Evolutionary conservation across 2,113 vertebrate species (phyloP).

Genomic region (Atrichornis clamosus): DNA sequence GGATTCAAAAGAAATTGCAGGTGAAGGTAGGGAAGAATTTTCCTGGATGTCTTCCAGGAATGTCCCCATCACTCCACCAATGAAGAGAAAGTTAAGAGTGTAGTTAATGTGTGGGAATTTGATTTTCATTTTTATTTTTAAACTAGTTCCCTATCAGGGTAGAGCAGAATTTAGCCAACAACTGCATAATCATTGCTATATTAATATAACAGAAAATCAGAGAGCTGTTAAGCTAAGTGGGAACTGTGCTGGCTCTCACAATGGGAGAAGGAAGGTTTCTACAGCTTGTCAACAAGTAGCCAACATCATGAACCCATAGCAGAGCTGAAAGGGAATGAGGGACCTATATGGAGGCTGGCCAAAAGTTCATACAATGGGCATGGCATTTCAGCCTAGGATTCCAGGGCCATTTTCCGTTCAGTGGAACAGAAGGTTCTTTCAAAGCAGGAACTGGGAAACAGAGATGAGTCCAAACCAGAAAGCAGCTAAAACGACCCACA

Average conservation of each 20-base stretch:
- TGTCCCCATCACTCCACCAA: background rate
- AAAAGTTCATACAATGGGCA: background rate
- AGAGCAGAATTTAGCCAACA: background rate
- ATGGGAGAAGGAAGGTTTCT: background rate
- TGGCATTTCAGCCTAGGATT: background rate
- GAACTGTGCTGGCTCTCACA: background rate
- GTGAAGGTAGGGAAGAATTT: background rate
- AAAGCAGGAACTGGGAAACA: background rate
- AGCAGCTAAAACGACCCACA: background rate
- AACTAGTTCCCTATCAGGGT: background rate
- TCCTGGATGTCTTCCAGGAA: background rate
- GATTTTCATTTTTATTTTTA: background rate
- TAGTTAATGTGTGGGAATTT: background rate
- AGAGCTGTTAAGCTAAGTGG: background rate
- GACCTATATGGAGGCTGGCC: background rate
- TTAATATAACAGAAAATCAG: background rate
- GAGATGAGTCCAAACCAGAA: background rate
- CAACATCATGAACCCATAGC: background rate
- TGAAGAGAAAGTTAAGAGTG: background rate
- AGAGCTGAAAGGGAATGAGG: background rate
- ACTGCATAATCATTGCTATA: background rate
- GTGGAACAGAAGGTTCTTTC: slow-evolving; percentile 18
- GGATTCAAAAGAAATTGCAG: background rate
- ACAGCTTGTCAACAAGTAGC: background rate
- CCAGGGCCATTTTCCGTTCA: background rate